A percentile compares a stretch with the other conserved stretches of the same genome.
phyloP scores from a whole-genome alignment of 2,888 invertebrate species.

The Plagodis dolabraria region DNA sequence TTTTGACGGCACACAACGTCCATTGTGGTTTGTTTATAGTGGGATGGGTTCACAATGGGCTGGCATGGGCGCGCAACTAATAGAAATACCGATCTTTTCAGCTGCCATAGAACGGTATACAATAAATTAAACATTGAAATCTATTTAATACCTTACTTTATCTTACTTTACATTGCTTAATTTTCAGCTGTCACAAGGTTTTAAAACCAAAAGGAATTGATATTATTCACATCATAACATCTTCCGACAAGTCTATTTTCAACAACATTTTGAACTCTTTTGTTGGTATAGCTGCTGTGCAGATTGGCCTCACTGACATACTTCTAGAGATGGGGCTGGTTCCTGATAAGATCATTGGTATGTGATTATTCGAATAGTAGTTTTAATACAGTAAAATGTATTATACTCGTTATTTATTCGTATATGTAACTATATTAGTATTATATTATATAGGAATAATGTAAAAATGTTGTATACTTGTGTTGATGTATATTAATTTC shows the following conservation, averaged over 20 bases:
- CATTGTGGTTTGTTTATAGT: conserved; percentile 89
- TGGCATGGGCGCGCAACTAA: conserved; percentile 87
- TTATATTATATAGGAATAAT: too few species aligned
- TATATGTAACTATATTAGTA: too few species aligned
- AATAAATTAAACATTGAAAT: neutral
- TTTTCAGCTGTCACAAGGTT: conserved; percentile 28
- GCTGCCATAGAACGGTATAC: conserved; percentile 73
- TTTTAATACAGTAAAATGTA: too few species aligned
- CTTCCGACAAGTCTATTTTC: conserved; percentile 47
- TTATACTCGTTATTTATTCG: too few species aligned
- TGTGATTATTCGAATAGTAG: too few species aligned
- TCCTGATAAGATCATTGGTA: conserved; percentile 41
- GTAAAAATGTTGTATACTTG: too few species aligned
- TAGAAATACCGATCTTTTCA: conserved; percentile 86
- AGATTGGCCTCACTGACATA: conserved; percentile 71
- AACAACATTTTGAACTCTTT: conserved; percentile 88
- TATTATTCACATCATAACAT: conserved; percentile 37
- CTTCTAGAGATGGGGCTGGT: conserved; percentile 47
- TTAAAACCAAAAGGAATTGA: conserved; percentile 35
- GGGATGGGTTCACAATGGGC: conserved; percentile 90
- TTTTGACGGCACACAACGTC: conserved; percentile 64
- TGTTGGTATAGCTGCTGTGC: conserved; percentile 88
- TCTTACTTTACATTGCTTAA: neutral
- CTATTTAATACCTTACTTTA: too few species aligned
- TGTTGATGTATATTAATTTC: too few species aligned